A percentile compares a stretch with the other conserved stretches of the same genome.
These are phyloP conservation scores for Hypothenemus hampei DNA, from an alignment of 1,140 invertebrate genomes.

Conservation along the genomic window DNA sequence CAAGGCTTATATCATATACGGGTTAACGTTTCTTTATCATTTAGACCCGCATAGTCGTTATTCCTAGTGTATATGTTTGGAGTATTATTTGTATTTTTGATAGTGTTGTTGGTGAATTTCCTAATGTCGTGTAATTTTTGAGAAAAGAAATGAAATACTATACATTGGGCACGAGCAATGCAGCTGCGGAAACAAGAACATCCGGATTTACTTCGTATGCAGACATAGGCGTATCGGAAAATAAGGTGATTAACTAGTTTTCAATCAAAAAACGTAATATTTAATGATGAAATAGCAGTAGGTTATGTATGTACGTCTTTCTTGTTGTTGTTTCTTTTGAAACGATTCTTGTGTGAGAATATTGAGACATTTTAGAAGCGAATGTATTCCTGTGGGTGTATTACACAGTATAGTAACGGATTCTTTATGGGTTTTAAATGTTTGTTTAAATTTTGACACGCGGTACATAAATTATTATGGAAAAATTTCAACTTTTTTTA, in stretches of 20 bases:
- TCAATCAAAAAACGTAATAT: no score
- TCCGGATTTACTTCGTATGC: conserved; percentile 14
- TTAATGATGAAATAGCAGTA: no score
- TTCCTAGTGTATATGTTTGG: conserved; percentile 9
- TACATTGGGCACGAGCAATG: conserved; percentile 4
- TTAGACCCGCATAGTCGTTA: conserved; percentile 5
- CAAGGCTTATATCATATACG: not conserved
- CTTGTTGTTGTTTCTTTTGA: no score
- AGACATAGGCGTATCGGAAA: conserved; percentile 13
- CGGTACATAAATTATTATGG: no score
- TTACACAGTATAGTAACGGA: no score
- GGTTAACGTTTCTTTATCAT: conserved; percentile 18
- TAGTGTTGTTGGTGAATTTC: not conserved
- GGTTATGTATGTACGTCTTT: no score
- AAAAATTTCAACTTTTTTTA: no score
- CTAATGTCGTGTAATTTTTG: not conserved
- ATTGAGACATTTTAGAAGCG: no score
- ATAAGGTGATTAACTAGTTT: conserved; percentile 5
- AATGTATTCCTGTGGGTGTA: no score
- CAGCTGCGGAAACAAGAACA: not conserved
- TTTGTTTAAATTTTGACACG: no score
- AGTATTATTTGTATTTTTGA: not conserved
- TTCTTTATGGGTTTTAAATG: no score
- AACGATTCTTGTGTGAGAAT: no score
- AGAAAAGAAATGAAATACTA: conserved; percentile 11